phyloP scores from a whole-genome alignment of 2,888 invertebrate genomes.

The Drosophila infuscata region DNA sequence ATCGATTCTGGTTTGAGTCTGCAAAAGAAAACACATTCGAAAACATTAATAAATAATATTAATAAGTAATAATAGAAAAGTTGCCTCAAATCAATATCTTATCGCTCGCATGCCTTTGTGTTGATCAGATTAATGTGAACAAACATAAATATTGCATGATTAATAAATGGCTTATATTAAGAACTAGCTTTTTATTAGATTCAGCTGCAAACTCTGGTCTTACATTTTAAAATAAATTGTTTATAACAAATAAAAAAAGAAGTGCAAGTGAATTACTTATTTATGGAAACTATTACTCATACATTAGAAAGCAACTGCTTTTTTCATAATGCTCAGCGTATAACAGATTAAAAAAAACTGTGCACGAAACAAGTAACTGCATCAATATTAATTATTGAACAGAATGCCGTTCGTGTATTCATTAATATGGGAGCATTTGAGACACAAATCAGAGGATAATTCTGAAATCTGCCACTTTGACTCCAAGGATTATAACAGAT shows the following conservation, averaged over 20 bases:
- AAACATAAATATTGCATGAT: constrained; percentile 11
- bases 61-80: not conserved
- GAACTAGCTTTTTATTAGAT: not conserved
- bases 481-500: constrained; percentile 28
- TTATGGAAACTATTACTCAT: not conserved
- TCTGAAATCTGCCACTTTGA: constrained; percentile 49
- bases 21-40: constrained; percentile 35
- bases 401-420: constrained; percentile 36
- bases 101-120: constrained; percentile 33
- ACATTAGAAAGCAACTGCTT: constrained; percentile 32
- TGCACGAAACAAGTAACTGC: constrained; percentile 50
- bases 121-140: constrained; percentile 24
- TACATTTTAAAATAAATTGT: not conserved
- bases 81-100: constrained; percentile 38
- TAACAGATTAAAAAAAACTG: constrained; percentile 11
- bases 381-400: constrained; percentile 35
- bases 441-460: constrained; percentile 25
- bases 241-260: too few relatives aligned
- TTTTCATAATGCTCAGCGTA: constrained; percentile 20
- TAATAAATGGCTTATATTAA: not conserved
- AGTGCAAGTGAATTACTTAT: not conserved
- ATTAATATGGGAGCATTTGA: constrained; percentile 48
- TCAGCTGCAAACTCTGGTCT: not conserved
- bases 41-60: constrained; percentile 18
- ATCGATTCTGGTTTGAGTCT: constrained; percentile 95